These are phyloP conservation scores for Trichoplusia ni DNA, from an alignment of 1,140 invertebrate species.

Conservation along the genomic window DNA sequence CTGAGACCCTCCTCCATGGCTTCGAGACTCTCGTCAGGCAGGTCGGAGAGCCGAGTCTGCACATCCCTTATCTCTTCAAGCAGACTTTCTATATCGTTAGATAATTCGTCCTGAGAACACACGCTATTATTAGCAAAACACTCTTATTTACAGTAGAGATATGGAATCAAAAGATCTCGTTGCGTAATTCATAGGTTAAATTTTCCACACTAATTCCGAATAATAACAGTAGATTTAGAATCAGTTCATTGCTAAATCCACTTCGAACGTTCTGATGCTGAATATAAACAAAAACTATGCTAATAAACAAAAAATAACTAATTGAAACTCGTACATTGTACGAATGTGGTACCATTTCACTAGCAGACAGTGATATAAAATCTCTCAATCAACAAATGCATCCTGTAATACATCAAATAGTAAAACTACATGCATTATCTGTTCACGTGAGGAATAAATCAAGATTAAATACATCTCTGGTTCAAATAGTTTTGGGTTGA, in stretches of 20 bases:
- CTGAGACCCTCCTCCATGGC: slow-evolving; percentile 86
- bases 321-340: too few relatives aligned
- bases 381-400: slow-evolving; percentile 3
- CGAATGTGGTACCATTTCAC: background rate
- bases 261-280: too few relatives aligned
- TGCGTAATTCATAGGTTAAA: background rate
- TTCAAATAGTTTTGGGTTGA: slow-evolving; percentile 25
- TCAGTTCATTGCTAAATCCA: too few relatives aligned
- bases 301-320: too few relatives aligned
- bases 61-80: slow-evolving; percentile 84
- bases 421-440: slow-evolving; percentile 11
- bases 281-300: too few relatives aligned
- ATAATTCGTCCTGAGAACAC: slow-evolving; percentile 85
- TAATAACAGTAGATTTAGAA: too few relatives aligned
- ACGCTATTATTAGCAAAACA: slow-evolving; percentile 67
- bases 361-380: background rate
- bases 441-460: slow-evolving; percentile 29
- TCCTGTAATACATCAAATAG: slow-evolving; percentile 2
- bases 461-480: slow-evolving; percentile 28
- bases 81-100: slow-evolving; percentile 85
- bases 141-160: slow-evolving; percentile 32
- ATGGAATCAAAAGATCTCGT: slow-evolving; percentile 41
- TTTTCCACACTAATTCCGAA: too few relatives aligned
- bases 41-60: slow-evolving; percentile 84
- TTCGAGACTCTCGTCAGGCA: slow-evolving; percentile 86